Base-by-base conservation (phyloP, 2,888 invertebrate species). In the Erebia palarica region DNA sequence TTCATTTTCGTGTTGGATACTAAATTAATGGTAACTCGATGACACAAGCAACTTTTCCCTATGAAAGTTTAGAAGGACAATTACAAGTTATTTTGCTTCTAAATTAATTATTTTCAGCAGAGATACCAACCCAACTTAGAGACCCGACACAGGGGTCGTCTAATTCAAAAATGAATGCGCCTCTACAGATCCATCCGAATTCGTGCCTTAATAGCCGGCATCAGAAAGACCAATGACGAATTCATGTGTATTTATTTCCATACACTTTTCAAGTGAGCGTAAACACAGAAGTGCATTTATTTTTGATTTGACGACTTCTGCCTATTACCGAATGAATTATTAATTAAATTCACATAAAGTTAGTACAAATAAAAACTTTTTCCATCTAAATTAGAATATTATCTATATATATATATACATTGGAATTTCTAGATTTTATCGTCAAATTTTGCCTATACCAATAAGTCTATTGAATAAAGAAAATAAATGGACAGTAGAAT, bases 1-100 rank as follows among this genome's bases (percentile, higher is more conserved):
- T 47, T 49, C 21, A 49, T 27, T 47, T 47, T 61, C 44, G 44
- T 18, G 61, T 47, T 61, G 16, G 44, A 18, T 21, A 21, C 63
- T 14, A 49, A 63, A 63, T 49, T 63, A 49, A 49, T 47, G 47
- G 16, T 21, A 21, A 18, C 63, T 63, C 47, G 14, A 63, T 63
- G 21, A 63, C 49, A 61, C 16, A 4, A 18, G 14, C 3, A 63
- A 63, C 49, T 63, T 63, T 47, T 21, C 18, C 47, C 13, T 47
- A 47, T 47, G 47, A 49, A 63, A 63, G 47, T 63, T 36, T 63
- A 63, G 44, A 47, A 47, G 21, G 63, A 47, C 21, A 21, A 21
- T 49, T 63, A 49, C 14, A 49, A 63, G 60, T 63, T 36, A 13
- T 16, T 61, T 21, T 21, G 21, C 21, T 60, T 16, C 42, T 14